phyloP scores from a whole-genome alignment of 2,113 vertebrate species.

The Bos javanicus region DNA sequence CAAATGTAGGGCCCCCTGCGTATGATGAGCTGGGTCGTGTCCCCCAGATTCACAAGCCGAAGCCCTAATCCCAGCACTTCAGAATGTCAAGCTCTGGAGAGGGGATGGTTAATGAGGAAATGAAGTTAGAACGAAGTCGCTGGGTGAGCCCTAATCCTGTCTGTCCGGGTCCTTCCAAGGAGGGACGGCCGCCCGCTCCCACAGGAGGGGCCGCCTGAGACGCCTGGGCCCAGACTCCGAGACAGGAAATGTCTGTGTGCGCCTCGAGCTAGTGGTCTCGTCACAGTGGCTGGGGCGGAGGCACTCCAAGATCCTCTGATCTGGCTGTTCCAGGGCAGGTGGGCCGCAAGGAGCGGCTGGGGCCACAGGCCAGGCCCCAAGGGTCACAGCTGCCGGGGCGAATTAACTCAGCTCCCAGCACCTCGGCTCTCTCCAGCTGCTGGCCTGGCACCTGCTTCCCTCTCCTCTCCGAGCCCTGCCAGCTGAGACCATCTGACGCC shows the following conservation, averaged over 20 bases:
- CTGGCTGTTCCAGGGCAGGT: background rate
- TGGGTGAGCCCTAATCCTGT: background rate
- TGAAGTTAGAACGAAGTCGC: background rate
- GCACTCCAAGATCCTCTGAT: background rate
- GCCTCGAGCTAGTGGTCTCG: too few relatives aligned
- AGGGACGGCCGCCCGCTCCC: fast-evolving
- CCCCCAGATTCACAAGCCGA: too few relatives aligned
- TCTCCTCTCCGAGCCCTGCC: background rate
- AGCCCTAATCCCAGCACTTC: background rate
- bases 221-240: background rate
- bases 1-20: background rate
- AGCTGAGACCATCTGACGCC: fast-evolving
- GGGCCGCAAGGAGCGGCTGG: background rate
- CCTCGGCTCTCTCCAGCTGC: background rate
- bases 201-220: too few relatives aligned
- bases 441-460: background rate
- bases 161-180: background rate
- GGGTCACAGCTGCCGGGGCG: background rate
- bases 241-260: background rate
- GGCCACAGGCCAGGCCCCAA: background rate
- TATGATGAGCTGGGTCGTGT: background rate
- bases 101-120: too few relatives aligned
- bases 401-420: background rate
- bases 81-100: background rate
- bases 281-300: background rate